Evolutionary conservation across 2,113 vertebrate genomes (phyloP).

Genomic region (Scopus umbretta): DNA sequence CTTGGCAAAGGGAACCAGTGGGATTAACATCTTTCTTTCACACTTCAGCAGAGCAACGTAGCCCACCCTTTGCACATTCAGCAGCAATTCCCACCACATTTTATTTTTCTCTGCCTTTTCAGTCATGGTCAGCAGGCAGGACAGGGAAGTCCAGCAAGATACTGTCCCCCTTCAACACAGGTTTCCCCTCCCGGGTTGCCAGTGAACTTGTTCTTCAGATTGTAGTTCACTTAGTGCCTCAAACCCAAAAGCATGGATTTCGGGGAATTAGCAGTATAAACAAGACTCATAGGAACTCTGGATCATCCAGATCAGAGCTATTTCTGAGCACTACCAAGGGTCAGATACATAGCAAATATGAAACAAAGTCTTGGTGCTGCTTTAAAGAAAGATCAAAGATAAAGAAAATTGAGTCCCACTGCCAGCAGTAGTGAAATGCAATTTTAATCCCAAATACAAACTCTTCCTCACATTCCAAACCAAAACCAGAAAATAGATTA

Average conservation of each 20-base stretch:
- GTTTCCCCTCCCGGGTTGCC: background rate
- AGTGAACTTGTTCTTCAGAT: background rate
- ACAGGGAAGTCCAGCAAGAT: background rate
- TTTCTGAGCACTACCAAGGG: background rate
- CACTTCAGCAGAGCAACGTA: background rate
- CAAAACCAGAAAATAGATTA: background rate
- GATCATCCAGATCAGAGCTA: background rate
- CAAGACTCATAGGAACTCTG: background rate
- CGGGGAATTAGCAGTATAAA: background rate
- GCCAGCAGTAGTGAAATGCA: background rate
- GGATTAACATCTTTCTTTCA: background rate
- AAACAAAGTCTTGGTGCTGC: background rate
- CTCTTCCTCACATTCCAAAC: background rate
- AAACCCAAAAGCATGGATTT: background rate
- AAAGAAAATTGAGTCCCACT: background rate
- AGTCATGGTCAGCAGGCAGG: background rate
- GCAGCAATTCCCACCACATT: background rate
- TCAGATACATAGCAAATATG: background rate
- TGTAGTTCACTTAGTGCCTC: rapidly evolving
- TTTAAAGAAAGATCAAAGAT: background rate
- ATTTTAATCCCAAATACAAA: background rate
- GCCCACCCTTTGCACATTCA: background rate
- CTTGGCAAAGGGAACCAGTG: background rate
- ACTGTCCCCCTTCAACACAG: background rate
- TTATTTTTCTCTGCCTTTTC: background rate